phyloP scores from a whole-genome alignment of 2,797 vertebrate genomes.

The Gorsachius magnificus region DNA sequence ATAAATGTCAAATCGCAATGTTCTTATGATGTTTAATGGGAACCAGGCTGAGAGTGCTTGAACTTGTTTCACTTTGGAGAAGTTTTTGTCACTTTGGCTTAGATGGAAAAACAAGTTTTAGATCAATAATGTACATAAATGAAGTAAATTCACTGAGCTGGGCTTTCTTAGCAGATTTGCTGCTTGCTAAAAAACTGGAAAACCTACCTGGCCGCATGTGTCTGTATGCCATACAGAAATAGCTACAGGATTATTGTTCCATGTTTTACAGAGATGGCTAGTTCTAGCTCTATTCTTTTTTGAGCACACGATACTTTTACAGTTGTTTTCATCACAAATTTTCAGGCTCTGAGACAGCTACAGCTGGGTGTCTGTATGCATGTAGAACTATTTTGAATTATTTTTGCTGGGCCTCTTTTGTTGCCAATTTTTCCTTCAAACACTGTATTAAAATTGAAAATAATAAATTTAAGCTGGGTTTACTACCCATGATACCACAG shows the following conservation, averaged over 20 bases:
- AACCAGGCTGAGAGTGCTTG: constrained; percentile 5
- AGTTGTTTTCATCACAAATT: not conserved
- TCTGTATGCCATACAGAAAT: not conserved
- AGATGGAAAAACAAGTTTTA: constrained; percentile 34
- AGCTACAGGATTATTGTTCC: not conserved
- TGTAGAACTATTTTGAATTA: not conserved
- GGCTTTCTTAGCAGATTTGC: not conserved
- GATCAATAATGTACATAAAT: constrained; percentile 53
- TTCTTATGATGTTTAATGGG: constrained; percentile 47
- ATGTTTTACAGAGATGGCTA: not conserved
- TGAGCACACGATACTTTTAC: not conserved
- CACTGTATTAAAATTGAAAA: not conserved
- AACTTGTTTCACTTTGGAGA: constrained; percentile 47
- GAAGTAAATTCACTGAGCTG: constrained; percentile 16
- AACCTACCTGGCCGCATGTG: not conserved
- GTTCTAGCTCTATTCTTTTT: not conserved
- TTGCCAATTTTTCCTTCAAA: not conserved
- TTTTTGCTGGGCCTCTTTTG: not conserved
- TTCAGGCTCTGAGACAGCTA: not conserved
- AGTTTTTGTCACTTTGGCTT: constrained; percentile 50
- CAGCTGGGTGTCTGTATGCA: not conserved
- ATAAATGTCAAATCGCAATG: constrained; percentile 47
- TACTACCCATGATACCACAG: not conserved
- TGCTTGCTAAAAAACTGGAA: not conserved
- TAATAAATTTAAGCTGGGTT: not conserved